These are phyloP conservation scores for Erythrocercus mccallii DNA, from an alignment of 2,113 vertebrate species.

Conservation along the genomic window DNA sequence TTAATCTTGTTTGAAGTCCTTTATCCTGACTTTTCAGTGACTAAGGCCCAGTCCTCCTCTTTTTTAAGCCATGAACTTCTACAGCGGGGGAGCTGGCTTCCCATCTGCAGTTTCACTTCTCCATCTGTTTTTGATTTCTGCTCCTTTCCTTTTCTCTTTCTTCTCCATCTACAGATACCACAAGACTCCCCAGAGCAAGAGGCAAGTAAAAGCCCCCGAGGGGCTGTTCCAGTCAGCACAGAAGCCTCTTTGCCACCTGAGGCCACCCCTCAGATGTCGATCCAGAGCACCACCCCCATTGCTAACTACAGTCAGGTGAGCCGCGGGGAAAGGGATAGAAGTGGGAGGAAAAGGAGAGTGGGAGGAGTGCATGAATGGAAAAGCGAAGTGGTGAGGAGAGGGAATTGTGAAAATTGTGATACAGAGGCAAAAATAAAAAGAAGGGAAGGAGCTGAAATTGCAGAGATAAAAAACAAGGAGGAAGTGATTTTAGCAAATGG, in stretches of 20 bases:
- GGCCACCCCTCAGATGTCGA: slow-evolving; percentile 69
- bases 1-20: not conserved
- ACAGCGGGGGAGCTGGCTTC: not conserved
- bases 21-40: not conserved
- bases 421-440: not conserved
- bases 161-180: slow-evolving; percentile 64
- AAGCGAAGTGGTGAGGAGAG: not conserved
- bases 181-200: slow-evolving; percentile 82
- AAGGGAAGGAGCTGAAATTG: not conserved
- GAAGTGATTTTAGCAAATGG: not conserved
- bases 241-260: slow-evolving; percentile 76
- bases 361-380: not conserved
- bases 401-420: not conserved
- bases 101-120: slow-evolving; percentile 44
- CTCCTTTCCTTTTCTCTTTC: not conserved
- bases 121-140: slow-evolving; percentile 18
- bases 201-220: slow-evolving; percentile 78
- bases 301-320: slow-evolving; percentile 77
- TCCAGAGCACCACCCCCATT: slow-evolving; percentile 73
- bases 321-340: not conserved
- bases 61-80: slow-evolving; percentile 4
- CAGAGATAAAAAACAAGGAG: not conserved
- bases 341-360: not conserved
- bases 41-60: not conserved
- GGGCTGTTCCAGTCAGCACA: slow-evolving; percentile 69